Evolutionary conservation across 2,888 invertebrate species (phyloP).

Genomic region (Heliconius aoede): DNA sequence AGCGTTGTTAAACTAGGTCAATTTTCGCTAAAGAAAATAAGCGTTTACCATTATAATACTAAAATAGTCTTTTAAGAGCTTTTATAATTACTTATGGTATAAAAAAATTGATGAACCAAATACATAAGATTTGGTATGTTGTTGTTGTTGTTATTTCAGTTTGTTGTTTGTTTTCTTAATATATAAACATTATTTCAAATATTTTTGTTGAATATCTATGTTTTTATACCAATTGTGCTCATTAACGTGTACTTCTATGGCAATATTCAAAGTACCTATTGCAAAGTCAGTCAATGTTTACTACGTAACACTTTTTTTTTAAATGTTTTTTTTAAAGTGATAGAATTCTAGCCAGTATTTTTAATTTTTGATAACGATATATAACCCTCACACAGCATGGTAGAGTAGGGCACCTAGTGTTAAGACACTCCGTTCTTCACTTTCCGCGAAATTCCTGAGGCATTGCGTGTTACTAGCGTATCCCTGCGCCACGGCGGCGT

Average conservation of each 20-base stretch:
- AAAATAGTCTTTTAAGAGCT: neutral
- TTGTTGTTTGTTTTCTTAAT: neutral
- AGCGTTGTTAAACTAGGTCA: constrained; percentile 16
- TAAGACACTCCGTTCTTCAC: too few relatives aligned
- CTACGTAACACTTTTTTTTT: neutral
- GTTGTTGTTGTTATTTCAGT: too few relatives aligned
- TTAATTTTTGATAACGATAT: too few relatives aligned
- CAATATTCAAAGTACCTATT: neutral
- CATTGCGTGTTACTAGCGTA: too few relatives aligned
- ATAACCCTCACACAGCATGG: too few relatives aligned
- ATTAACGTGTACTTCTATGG: neutral
- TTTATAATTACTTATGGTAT: neutral
- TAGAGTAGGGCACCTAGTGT: too few relatives aligned
- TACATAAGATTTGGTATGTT: neutral
- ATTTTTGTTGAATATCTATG: neutral
- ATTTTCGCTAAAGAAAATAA: constrained; percentile 4
- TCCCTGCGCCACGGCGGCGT: too few relatives aligned
- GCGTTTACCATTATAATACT: constrained; percentile 15
- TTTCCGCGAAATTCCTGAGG: too few relatives aligned
- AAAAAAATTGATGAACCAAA: neutral
- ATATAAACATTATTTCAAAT: neutral
- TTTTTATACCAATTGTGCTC: neutral
- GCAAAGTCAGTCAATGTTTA: neutral
- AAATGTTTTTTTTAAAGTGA: neutral
- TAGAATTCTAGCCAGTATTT: too few relatives aligned